Conservation (phyloP, 2,113 vertebrate species). For the Triplophysa tibetana region DNA sequence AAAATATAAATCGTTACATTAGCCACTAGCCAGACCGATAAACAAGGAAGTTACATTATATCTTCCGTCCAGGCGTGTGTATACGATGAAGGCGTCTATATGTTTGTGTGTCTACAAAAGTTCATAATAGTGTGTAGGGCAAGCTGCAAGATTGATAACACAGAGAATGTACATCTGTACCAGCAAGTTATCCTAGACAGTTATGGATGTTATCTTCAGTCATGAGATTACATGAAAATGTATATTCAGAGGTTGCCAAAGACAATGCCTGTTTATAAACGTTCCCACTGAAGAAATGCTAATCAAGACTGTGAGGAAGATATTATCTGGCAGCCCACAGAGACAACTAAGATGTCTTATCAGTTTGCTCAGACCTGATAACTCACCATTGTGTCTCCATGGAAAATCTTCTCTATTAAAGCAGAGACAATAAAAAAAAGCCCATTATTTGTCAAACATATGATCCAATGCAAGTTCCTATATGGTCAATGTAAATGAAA, state of each 20-base stretch:
- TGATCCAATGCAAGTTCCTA: too few species aligned
- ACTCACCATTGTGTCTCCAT: slow-evolving; percentile 15
- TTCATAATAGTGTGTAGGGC: slow-evolving; percentile 36
- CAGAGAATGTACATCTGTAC: slow-evolving; percentile 56
- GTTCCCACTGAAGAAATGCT: slow-evolving; percentile 33
- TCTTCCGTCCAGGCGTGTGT: neutral
- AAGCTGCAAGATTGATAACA: neutral
- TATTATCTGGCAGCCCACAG: slow-evolving; percentile 67
- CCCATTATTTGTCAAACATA: neutral
- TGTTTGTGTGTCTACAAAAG: slow-evolving; percentile 3
- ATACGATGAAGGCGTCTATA: neutral
- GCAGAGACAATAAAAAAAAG: neutral
- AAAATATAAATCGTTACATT: too few species aligned
- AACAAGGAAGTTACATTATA: too few species aligned
- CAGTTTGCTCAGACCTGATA: slow-evolving; percentile 58
- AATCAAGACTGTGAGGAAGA: slow-evolving; percentile 51
- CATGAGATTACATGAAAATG: slow-evolving; percentile 60
- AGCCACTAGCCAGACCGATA: too few species aligned
- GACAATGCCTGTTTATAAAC: slow-evolving; percentile 56
- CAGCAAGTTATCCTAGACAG: slow-evolving; percentile 58
- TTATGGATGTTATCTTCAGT: slow-evolving; percentile 70
- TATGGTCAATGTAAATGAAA: too few species aligned
- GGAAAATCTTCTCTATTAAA: neutral
- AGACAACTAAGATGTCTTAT: slow-evolving; percentile 62
- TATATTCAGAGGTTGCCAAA: slow-evolving; percentile 58